A percentile compares a stretch with the other conserved stretches of the same genome.
Evolutionary conservation across 1,140 invertebrate genomes (phyloP).

Genomic region (Ptiloglossa arizonensis): DNA sequence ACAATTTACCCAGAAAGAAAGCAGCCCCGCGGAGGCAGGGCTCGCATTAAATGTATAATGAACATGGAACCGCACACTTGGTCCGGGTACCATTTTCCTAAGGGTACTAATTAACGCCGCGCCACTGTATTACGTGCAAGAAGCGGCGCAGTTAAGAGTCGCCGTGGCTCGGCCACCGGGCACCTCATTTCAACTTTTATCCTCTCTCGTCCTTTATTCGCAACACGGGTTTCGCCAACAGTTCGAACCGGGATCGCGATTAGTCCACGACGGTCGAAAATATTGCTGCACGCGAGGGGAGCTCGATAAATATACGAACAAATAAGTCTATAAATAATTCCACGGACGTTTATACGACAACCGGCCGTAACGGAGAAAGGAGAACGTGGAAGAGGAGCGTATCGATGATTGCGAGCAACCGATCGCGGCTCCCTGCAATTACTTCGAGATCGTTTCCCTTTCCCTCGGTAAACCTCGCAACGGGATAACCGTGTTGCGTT

Average conservation of each 20-base stretch:
- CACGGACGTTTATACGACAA: slow-evolving; percentile 7
- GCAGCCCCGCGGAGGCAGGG: neutral
- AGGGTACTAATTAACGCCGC: slow-evolving; percentile 60
- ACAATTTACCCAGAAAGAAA: slow-evolving; percentile 42
- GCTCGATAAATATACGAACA: neutral
- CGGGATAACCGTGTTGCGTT: no score
- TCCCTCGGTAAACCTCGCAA: no score
- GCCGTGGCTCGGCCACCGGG: neutral
- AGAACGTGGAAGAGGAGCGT: neutral
- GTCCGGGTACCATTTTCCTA: slow-evolving; percentile 40
- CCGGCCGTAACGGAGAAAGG: neutral
- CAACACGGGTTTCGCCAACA: neutral
- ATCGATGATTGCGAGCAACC: neutral
- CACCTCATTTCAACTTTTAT: slow-evolving; percentile 25
- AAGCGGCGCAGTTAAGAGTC: slow-evolving; percentile 20
- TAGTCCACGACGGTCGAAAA: neutral
- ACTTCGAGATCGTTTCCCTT: neutral
- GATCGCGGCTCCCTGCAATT: slow-evolving; percentile 4
- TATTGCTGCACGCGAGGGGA: neutral
- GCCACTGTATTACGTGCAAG: slow-evolving; percentile 57
- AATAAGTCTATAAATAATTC: slow-evolving; percentile 35
- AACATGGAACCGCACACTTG: slow-evolving; percentile 40
- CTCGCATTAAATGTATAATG: slow-evolving; percentile 62
- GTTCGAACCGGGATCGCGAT: slow-evolving; percentile 32
- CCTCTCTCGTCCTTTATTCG: neutral